Percentiles rank a stretch among this genome's conserved stretches.
Evolutionary conservation across 2,113 vertebrate species (phyloP).

Genomic region (Muntiacus reevesi): DNA sequence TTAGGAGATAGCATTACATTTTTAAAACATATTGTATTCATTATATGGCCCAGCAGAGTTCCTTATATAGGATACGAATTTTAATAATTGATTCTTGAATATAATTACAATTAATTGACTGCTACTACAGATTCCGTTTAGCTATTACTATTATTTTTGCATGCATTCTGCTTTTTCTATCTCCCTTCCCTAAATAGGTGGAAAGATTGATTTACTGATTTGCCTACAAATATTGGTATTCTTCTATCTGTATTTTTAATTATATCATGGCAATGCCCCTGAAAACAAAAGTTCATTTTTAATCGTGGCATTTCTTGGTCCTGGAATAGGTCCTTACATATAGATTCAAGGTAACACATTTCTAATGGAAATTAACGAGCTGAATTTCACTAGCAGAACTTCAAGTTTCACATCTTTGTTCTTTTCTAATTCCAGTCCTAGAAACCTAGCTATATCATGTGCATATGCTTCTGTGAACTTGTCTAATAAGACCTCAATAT

Average conservation of each 20-base stretch:
- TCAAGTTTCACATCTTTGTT: neutral
- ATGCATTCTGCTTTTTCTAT: neutral
- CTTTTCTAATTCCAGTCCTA: neutral
- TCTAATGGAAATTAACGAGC: neutral
- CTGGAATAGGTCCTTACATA: neutral
- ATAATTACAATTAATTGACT: conserved; percentile 44
- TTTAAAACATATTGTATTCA: neutral
- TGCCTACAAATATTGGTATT: neutral
- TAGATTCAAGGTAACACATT: neutral
- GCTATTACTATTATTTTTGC: neutral
- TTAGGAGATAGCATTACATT: neutral
- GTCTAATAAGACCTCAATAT: neutral
- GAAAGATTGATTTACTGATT: neutral
- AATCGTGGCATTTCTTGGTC: neutral
- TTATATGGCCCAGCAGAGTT: neutral
- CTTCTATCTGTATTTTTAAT: neutral
- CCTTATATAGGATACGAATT: neutral
- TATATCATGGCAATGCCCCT: neutral
- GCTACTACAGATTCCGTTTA: neutral
- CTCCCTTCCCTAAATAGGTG: neutral
- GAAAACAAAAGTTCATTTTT: conserved; percentile 3
- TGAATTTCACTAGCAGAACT: neutral
- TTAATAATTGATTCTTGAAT: conserved; percentile 25
- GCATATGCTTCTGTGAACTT: neutral
- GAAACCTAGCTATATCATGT: neutral